Evolutionary conservation across 1,140 invertebrate genomes (phyloP).

Genomic region (Eueides isabella): DNA sequence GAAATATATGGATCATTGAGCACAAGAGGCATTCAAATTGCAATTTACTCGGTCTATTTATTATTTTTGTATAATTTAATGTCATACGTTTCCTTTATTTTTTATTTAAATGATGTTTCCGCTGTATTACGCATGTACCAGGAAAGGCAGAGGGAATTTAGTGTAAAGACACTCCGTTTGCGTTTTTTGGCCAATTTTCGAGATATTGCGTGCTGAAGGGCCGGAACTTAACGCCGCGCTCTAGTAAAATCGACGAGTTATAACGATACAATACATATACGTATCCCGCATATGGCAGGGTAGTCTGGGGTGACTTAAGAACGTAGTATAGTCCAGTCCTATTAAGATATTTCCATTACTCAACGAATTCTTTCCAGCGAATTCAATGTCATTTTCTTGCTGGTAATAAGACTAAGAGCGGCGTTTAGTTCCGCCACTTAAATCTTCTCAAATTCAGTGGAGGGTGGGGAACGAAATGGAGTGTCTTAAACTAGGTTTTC

Average conservation of each 20-base stretch:
- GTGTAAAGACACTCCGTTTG: neutral
- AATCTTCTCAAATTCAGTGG: neutral
- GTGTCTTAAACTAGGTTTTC: neutral
- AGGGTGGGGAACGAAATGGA: neutral
- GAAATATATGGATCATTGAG: constrained; percentile 2
- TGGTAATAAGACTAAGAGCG: neutral
- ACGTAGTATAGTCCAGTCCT: too few species aligned
- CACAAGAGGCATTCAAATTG: neutral
- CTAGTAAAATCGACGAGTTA: too few species aligned
- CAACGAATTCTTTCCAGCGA: too few species aligned
- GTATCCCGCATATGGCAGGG: too few species aligned
- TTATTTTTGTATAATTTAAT: neutral
- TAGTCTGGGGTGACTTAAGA: too few species aligned
- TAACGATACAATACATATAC: too few species aligned
- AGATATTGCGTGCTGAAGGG: too few species aligned
- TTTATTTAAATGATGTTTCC: too few species aligned
- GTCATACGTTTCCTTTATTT: neutral
- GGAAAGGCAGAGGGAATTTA: neutral
- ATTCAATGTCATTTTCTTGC: neutral
- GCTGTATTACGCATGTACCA: too few species aligned
- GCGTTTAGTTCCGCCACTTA: neutral
- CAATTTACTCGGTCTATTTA: neutral
- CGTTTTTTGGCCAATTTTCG: too few species aligned
- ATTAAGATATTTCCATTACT: too few species aligned
- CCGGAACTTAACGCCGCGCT: too few species aligned